phyloP scores from a whole-genome alignment of 2,888 invertebrate species.

The Chymomyza fuscimana region DNA sequence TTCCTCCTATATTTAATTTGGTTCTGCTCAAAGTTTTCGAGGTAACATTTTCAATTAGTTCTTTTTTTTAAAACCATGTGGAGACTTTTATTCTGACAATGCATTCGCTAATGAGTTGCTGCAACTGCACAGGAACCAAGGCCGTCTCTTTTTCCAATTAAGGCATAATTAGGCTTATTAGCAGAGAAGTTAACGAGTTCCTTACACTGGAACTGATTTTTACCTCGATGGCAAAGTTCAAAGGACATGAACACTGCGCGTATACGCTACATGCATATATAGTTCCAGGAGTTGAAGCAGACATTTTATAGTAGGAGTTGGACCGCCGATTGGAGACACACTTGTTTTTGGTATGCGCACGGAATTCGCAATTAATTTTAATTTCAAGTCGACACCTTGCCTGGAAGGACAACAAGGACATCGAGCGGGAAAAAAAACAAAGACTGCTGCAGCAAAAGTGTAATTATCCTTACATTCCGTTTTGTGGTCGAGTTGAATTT shows the following conservation, averaged over 20 bases:
- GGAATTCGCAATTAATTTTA: constrained; percentile 77
- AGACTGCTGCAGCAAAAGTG: constrained; percentile 20
- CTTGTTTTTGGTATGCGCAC: constrained; percentile 62
- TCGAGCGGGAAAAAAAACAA: too few relatives aligned
- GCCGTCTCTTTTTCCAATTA: constrained; percentile 66
- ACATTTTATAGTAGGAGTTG: background rate
- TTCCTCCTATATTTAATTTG: too few relatives aligned
- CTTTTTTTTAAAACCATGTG: too few relatives aligned
- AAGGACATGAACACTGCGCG: constrained; percentile 20
- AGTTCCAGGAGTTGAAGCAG: background rate
- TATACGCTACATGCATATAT: background rate
- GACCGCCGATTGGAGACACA: constrained; percentile 48
- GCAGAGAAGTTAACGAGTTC: constrained; percentile 52
- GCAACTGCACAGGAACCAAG: background rate
- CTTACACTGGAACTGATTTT: constrained; percentile 35
- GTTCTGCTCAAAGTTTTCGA: too few relatives aligned
- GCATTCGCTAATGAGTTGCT: background rate
- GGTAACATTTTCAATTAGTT: too few relatives aligned
- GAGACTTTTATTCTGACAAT: background rate
- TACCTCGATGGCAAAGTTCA: constrained; percentile 33
- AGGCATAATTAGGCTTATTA: constrained; percentile 76
- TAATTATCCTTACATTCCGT: constrained; percentile 60
- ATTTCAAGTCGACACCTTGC: constrained; percentile 76
- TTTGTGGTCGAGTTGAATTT: constrained; percentile 45
- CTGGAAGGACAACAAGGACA: constrained; percentile 25